A percentile compares a stretch with the other conserved stretches of the same genome.
Evolutionary conservation across 2,113 vertebrate species (phyloP).

Genomic region (Ifrita kowaldi): DNA sequence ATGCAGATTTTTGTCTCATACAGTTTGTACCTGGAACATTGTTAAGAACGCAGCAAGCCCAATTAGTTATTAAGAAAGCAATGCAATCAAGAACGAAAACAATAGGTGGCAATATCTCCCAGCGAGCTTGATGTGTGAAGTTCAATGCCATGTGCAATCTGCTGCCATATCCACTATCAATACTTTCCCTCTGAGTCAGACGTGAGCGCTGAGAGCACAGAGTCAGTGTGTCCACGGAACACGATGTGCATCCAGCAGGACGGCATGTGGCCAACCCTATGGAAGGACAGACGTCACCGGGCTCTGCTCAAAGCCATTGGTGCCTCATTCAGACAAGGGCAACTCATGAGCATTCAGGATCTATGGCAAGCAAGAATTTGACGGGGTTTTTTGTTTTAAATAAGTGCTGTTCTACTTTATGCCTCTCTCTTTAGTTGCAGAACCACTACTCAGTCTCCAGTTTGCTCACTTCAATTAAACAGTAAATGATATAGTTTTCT

Average conservation of each 20-base stretch:
- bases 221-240: background rate
- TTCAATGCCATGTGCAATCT: conserved; percentile 44
- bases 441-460: background rate
- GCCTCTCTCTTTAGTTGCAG: background rate
- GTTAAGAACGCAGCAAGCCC: background rate
- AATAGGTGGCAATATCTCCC: conserved; percentile 57
- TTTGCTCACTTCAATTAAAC: background rate
- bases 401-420: background rate
- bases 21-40: background rate
- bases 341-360: background rate
- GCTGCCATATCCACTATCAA: conserved; percentile 53
- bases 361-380: background rate
- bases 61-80: background rate
- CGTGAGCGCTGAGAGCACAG: background rate
- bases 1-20: background rate
- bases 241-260: conserved; percentile 41
- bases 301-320: background rate
- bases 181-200: conserved; percentile 51
- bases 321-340: background rate
- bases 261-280: background rate
- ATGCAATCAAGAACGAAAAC: conserved; percentile 47
- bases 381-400: background rate
- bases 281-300: background rate
- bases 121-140: conserved; percentile 7
- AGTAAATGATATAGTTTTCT: background rate